Evolutionary conservation across 2,113 vertebrate species (phyloP).

Genomic region (Danio rerio): DNA sequence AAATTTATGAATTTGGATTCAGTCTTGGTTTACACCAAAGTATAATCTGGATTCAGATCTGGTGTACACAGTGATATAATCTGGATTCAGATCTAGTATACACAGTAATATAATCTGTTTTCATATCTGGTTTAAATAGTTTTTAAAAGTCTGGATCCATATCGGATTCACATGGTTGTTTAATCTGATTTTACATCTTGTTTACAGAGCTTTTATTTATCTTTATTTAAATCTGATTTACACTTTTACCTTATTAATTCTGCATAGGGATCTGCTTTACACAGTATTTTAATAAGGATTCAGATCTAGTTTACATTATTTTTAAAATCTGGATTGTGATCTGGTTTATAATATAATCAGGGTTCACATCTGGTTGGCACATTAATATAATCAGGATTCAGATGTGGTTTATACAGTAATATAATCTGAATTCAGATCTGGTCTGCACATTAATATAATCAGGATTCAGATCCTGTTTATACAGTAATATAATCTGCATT

Average conservation of each 20-base stretch:
- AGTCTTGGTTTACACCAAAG: too few relatives aligned
- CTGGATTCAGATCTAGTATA: background rate
- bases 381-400: background rate
- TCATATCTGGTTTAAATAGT: background rate
- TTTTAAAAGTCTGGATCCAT: background rate
- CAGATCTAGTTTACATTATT: too few relatives aligned
- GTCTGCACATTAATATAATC: background rate
- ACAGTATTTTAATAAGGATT: background rate
- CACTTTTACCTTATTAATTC: background rate
- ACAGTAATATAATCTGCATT: background rate
- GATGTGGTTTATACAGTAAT: background rate
- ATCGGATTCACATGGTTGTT: background rate
- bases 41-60: background rate
- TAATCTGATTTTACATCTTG: background rate
- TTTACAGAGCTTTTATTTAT: background rate
- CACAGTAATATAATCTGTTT: too few relatives aligned
- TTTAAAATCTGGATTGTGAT: too few relatives aligned
- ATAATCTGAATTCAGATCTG: background rate
- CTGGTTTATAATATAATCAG: too few relatives aligned
- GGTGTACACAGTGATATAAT: too few relatives aligned
- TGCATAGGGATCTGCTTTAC: background rate
- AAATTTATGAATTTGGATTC: too few relatives aligned
- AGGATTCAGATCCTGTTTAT: background rate
- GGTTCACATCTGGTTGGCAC: background rate
- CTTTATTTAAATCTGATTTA: background rate